A percentile compares a stretch with the other conserved stretches of the same genome.
Evolutionary conservation across 1,140 invertebrate species (phyloP).

Genomic region (Chironomus striatipennis): DNA sequence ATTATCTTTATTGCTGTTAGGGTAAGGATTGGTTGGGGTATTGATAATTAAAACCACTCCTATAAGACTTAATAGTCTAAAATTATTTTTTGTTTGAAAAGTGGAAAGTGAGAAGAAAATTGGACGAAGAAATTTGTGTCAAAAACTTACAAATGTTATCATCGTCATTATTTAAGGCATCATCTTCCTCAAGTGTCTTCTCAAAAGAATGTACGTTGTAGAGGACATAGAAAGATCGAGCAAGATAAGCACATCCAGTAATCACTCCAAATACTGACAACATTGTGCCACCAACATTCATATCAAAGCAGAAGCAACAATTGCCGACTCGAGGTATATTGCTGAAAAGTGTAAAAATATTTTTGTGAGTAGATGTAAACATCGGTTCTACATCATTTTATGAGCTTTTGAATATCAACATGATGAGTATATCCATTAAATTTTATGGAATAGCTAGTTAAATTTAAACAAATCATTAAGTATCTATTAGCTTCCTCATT

Average conservation of each 20-base stretch:
- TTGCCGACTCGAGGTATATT: neutral
- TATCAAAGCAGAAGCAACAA: conserved; percentile 16
- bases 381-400: neutral
- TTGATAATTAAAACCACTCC: too few species aligned
- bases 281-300: neutral
- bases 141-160: neutral
- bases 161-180: conserved; percentile 3
- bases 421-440: neutral
- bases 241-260: conserved; percentile 6
- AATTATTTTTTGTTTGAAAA: too few species aligned
- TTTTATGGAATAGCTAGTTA: neutral
- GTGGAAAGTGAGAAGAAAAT: too few species aligned
- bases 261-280: neutral
- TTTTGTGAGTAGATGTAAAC: neutral
- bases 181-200: neutral
- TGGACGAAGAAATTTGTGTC: neutral
- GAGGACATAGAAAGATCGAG: neutral
- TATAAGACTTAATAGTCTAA: too few species aligned
- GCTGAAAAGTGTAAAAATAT: conserved; percentile 1
- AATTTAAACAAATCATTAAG: neutral
- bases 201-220: neutral
- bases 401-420: neutral
- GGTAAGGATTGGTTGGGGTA: too few species aligned
- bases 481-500: neutral
- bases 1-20: too few species aligned